A percentile compares a stretch with the other conserved stretches of the same genome.
phyloP scores from a whole-genome alignment of 2,113 vertebrate species.

The Geothlypis trichas region DNA sequence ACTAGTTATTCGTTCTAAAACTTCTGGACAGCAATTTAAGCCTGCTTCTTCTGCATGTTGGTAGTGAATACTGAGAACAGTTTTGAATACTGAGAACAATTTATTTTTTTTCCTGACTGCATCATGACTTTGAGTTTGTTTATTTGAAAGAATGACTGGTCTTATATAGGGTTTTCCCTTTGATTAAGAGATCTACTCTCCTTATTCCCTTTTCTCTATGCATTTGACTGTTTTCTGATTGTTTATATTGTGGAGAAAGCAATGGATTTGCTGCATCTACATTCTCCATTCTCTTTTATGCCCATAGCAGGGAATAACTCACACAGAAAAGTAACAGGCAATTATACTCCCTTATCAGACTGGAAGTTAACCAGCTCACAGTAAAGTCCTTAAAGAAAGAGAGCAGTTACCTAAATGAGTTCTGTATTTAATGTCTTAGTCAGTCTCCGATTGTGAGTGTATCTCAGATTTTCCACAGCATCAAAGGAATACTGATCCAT shows the following conservation, averaged over 20 bases:
- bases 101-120: background rate
- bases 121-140: background rate
- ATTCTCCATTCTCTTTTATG: background rate
- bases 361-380: background rate
- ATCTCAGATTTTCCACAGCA: background rate
- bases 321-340: background rate
- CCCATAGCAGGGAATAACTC: background rate
- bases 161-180: background rate
- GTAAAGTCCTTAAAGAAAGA: background rate
- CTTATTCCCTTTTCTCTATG: background rate
- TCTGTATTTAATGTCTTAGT: background rate
- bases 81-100: background rate
- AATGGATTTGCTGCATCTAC: background rate
- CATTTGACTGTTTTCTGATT: background rate
- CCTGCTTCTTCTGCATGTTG: background rate
- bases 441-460: background rate
- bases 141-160: background rate
- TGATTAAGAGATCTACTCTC: background rate
- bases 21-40: background rate
- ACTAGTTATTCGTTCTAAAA: background rate
- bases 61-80: background rate
- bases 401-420: background rate
- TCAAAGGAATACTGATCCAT: background rate
- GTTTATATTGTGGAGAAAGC: background rate
- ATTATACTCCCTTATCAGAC: background rate